These are phyloP conservation scores for Calyptomena viridis DNA, from an alignment of 2,113 vertebrate species.

Conservation along the genomic window DNA sequence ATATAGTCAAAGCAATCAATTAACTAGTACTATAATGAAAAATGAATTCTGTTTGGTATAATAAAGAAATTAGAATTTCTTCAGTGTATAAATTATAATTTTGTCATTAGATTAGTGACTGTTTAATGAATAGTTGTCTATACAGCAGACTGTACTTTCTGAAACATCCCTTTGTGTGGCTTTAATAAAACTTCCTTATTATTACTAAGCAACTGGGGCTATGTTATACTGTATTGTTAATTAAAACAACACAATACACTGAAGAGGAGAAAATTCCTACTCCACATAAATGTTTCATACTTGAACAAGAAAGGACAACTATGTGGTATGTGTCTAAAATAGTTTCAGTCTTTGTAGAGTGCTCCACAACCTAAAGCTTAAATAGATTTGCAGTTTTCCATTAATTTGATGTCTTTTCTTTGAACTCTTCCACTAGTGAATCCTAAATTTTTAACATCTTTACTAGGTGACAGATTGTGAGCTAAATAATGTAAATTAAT, in stretches of 20 bases:
- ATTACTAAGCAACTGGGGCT: not conserved
- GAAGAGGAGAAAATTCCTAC: not conserved
- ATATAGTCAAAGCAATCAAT: not conserved
- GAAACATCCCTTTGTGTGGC: not conserved
- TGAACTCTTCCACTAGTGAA: not conserved
- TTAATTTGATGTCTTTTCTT: fast-evolving
- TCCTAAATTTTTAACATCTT: not conserved
- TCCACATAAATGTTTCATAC: not conserved
- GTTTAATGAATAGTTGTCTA: not conserved
- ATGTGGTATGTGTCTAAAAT: not conserved
- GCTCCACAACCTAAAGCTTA: not conserved
- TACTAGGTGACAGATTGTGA: not conserved
- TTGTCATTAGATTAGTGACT: not conserved
- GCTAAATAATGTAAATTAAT: not conserved
- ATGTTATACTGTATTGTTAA: not conserved
- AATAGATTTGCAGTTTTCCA: not conserved
- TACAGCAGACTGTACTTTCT: not conserved
- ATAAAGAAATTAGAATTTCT: not conserved
- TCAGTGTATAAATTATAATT: not conserved
- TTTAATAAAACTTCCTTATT: not conserved
- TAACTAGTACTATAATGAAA: not conserved
- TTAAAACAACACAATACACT: not conserved
- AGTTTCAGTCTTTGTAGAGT: not conserved
- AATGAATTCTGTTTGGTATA: fast-evolving
- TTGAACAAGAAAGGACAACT: not conserved